These are phyloP conservation scores for Malurus leucopterus DNA, from an alignment of 2,797 vertebrate species.

Conservation along the genomic window DNA sequence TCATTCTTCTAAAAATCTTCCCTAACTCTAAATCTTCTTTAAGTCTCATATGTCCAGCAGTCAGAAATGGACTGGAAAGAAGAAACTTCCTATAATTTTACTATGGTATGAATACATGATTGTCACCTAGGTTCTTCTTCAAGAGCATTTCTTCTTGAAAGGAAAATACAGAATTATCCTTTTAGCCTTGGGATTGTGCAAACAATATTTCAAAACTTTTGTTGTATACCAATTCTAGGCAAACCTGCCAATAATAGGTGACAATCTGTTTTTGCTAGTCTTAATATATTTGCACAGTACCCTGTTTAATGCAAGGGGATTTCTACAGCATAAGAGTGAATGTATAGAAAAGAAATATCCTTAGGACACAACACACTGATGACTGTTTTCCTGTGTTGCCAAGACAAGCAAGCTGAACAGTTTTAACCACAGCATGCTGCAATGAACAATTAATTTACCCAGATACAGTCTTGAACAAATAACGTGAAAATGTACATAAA, in stretches of 20 bases:
- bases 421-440: neutral
- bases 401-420: neutral
- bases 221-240: neutral
- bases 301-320: neutral
- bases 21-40: slow-evolving; percentile 3
- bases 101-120: neutral
- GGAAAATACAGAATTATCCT: neutral
- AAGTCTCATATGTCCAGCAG: neutral
- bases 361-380: neutral
- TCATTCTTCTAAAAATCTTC: slow-evolving; percentile 15
- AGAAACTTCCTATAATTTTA: neutral
- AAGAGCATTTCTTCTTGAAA: neutral
- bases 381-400: neutral
- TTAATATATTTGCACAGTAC: neutral
- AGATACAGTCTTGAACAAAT: neutral
- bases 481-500: neutral
- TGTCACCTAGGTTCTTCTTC: neutral
- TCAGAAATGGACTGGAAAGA: neutral
- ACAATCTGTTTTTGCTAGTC: neutral
- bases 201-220: neutral
- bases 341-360: neutral
- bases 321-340: neutral
- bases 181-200: neutral
- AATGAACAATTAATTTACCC: neutral
- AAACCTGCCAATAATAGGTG: neutral